Percentiles rank a stretch among this genome's conserved stretches.
Conservation (phyloP, 2,113 vertebrate species). For the Chamaetylas fuelleborni region DNA sequence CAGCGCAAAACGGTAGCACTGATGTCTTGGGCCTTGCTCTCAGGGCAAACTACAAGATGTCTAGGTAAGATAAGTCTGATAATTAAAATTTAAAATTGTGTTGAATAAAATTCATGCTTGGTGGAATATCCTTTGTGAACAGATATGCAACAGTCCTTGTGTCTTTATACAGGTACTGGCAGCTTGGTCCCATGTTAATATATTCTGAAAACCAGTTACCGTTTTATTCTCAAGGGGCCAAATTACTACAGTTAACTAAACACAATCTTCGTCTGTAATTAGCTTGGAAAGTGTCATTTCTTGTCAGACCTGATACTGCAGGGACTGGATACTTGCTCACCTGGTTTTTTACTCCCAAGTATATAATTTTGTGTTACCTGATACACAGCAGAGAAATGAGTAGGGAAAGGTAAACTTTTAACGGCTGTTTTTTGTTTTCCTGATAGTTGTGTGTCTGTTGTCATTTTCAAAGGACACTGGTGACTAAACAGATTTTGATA, state of each 20-base stretch:
- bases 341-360: not conserved
- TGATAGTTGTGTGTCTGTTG: not conserved
- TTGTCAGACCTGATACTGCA: not conserved
- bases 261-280: not conserved
- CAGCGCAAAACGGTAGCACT: too few relatives aligned
- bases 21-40: not conserved
- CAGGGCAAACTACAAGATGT: not conserved
- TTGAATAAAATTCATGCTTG: not conserved
- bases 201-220: not conserved
- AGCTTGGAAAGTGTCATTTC: not conserved
- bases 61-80: not conserved
- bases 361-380: not conserved
- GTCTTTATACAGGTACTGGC: not conserved
- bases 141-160: not conserved
- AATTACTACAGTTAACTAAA: not conserved
- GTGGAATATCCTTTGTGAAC: not conserved
- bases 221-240: not conserved
- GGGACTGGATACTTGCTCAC: not conserved
- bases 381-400: not conserved
- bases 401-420: not conserved
- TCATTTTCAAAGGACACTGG: not conserved
- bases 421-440: not conserved
- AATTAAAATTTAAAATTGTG: not conserved
- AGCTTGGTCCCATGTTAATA: not conserved
- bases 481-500: not conserved